A percentile compares a stretch with the other conserved stretches of the same genome.
Conservation (phyloP, 2,113 vertebrate genomes). For the Cettia cetti region DNA sequence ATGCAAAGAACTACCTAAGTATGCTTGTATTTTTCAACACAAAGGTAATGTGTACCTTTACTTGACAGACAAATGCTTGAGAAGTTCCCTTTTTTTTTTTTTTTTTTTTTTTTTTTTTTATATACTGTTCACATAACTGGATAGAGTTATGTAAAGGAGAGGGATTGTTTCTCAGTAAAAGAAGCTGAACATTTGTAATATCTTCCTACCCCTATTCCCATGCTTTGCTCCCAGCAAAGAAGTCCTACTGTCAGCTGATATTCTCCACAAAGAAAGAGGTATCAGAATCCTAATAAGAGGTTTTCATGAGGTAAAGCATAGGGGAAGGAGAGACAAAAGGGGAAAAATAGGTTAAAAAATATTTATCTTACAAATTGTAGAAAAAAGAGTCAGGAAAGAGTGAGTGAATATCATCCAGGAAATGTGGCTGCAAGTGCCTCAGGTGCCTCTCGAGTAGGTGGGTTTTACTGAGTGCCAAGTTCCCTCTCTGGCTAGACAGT, state of each 20-base stretch:
- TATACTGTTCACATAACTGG: background rate
- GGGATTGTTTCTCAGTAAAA: background rate
- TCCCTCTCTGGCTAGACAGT: constrained; percentile 30
- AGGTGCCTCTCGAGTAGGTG: background rate
- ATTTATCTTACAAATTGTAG: background rate
- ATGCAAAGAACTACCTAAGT: background rate
- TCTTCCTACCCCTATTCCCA: background rate
- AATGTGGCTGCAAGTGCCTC: background rate
- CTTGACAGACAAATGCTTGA: background rate
- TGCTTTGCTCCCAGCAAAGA: background rate
- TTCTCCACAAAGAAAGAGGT: background rate
- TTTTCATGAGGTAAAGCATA: background rate
- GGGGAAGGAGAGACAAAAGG: background rate
- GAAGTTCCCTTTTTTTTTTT: background rate
- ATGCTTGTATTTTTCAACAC: background rate
- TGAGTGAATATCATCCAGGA: background rate
- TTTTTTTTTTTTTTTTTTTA: no score
- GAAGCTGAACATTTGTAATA: background rate
- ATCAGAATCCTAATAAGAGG: background rate
- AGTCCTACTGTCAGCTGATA: background rate
- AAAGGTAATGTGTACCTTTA: background rate
- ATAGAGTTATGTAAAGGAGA: background rate
- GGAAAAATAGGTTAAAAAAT: background rate
- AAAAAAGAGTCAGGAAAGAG: background rate
- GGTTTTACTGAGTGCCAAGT: constrained; percentile 10